phyloP scores from a whole-genome alignment of 2,797 vertebrate genomes.

The Vireo griseus region DNA sequence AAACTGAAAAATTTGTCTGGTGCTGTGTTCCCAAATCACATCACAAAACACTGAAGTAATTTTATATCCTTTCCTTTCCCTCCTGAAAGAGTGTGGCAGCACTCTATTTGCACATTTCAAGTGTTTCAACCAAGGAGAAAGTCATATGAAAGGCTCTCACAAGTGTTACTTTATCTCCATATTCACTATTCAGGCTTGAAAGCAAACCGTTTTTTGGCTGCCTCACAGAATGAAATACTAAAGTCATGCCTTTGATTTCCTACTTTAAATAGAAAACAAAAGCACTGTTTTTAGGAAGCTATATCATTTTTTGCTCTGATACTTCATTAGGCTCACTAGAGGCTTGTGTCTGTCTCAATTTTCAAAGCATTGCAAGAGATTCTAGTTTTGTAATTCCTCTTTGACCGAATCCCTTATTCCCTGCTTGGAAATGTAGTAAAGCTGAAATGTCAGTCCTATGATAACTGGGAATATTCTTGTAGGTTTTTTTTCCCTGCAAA shows the following conservation, averaged over 20 bases:
- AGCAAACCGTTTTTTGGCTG: not conserved
- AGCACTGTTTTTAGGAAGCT: slow-evolving; percentile 10
- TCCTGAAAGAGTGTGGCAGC: not conserved
- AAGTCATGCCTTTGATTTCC: slow-evolving; percentile 1
- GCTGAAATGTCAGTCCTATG: not conserved
- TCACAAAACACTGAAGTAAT: slow-evolving; percentile 21
- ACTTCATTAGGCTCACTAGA: slow-evolving; percentile 33
- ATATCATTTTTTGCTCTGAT: slow-evolving; percentile 32
- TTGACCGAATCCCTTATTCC: not conserved
- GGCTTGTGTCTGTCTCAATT: slow-evolving; percentile 1
- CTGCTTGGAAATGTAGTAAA: not conserved
- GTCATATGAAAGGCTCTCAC: slow-evolving; percentile 11
- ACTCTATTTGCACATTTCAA: not conserved
- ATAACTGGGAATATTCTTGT: not conserved
- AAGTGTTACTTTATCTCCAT: slow-evolving; percentile 31
- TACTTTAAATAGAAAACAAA: slow-evolving; percentile 55
- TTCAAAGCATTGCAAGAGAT: not conserved
- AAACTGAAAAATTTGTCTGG: not conserved
- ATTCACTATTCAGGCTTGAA: not conserved
- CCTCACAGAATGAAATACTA: slow-evolving; percentile 7
- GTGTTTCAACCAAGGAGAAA: slow-evolving; percentile 34
- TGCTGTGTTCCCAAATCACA: not conserved
- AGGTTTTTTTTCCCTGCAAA: not conserved
- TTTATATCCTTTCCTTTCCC: not conserved
- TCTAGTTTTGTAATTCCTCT: slow-evolving; percentile 14